Percentiles rank a stretch among this genome's conserved stretches.
These are phyloP conservation scores for Myotis myotis DNA, from an alignment of 2,797 vertebrate genomes.

Conservation along the genomic window DNA sequence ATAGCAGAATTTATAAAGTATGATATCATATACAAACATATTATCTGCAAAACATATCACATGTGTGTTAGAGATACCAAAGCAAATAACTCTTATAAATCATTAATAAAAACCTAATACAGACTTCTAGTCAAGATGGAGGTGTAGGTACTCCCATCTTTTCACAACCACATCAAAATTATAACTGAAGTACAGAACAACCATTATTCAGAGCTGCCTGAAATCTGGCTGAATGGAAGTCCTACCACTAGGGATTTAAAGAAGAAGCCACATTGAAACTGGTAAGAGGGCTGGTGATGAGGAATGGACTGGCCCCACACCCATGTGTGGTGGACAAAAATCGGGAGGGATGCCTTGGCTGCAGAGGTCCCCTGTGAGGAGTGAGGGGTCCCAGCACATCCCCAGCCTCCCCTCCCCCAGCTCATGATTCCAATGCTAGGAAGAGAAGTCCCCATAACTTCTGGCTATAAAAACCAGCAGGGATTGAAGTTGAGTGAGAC, in stretches of 20 bases:
- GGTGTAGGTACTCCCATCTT: background rate
- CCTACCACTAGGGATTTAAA: background rate
- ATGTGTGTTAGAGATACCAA: background rate
- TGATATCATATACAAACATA: background rate
- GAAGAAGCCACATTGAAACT: background rate
- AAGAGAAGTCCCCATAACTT: background rate
- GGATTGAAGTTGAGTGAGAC: background rate
- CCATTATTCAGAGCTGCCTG: background rate
- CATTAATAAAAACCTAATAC: background rate
- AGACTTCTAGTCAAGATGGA: background rate
- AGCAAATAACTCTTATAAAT: background rate
- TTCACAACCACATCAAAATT: background rate
- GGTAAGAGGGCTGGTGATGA: background rate
- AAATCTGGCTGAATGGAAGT: background rate
- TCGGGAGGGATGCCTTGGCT: background rate
- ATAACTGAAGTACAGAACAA: background rate
- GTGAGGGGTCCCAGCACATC: background rate
- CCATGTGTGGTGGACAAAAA: background rate
- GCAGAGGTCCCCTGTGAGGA: background rate
- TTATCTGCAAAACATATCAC: background rate
- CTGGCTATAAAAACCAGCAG: background rate
- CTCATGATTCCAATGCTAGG: background rate
- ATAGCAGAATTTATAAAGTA: background rate
- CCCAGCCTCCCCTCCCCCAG: background rate
- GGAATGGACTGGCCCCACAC: background rate